phyloP scores from a whole-genome alignment of 2,888 invertebrate genomes.

The Apoderus coryli region DNA sequence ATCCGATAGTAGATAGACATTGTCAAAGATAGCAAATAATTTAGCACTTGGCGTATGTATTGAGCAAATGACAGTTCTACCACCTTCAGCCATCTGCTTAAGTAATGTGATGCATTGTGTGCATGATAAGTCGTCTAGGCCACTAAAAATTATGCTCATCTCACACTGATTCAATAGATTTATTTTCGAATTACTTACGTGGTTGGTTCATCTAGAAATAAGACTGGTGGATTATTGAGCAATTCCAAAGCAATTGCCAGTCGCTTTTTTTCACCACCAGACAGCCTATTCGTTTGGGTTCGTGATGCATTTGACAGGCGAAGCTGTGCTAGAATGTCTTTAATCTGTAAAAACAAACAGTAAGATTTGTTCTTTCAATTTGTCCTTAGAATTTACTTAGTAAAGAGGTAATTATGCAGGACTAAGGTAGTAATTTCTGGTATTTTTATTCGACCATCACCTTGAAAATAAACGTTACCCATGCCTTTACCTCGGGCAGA shows the following conservation, averaged over 20 bases:
- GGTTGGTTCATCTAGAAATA: slow-evolving; percentile 93
- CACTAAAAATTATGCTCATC: slow-evolving; percentile 42
- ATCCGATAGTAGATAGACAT: slow-evolving; percentile 75
- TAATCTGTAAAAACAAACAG: slow-evolving; percentile 45
- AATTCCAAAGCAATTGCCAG: slow-evolving; percentile 88
- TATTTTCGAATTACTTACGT: slow-evolving; percentile 50
- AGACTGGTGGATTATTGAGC: slow-evolving; percentile 86
- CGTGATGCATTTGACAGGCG: slow-evolving; percentile 57
- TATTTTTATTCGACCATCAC: too few relatives aligned
- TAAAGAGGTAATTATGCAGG: too few relatives aligned
- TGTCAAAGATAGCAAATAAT: slow-evolving; percentile 81
- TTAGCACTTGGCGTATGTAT: slow-evolving; percentile 94
- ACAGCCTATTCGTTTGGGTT: slow-evolving; percentile 59
- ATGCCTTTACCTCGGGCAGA: too few relatives aligned
- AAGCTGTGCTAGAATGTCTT: slow-evolving; percentile 71
- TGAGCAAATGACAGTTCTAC: slow-evolving; percentile 85
- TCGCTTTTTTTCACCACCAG: slow-evolving; percentile 86
- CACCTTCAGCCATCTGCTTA: slow-evolving; percentile 70
- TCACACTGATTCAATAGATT: not conserved
- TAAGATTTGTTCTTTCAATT: slow-evolving; percentile 1
- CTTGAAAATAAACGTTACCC: too few relatives aligned
- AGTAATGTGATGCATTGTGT: slow-evolving; percentile 75
- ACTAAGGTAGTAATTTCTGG: too few relatives aligned
- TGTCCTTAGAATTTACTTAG: slow-evolving; percentile 1
- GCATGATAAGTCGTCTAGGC: slow-evolving; percentile 82